These are phyloP conservation scores for Trimorus sp. DNA, from an alignment of 2,888 invertebrate species.

Conservation along the genomic window DNA sequence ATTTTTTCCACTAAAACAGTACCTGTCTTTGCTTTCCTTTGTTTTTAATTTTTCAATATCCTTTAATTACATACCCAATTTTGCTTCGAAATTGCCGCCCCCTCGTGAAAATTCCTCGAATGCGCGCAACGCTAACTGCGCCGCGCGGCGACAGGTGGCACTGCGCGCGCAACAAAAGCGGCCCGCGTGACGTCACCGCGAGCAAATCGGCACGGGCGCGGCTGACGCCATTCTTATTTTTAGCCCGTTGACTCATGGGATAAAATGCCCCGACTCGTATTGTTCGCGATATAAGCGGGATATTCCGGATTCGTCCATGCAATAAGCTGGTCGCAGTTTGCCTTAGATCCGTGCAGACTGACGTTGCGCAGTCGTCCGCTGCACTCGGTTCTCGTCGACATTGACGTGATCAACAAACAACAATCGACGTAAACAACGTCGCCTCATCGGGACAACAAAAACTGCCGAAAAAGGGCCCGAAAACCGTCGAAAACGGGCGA, in stretches of 20 bases:
- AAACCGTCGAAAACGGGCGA: too few species aligned
- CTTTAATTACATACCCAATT: too few species aligned
- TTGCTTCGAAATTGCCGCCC: too few species aligned
- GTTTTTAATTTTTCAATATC: too few species aligned
- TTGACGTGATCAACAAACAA: neutral
- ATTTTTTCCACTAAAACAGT: too few species aligned
- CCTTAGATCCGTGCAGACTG: constrained; percentile 26
- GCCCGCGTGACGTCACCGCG: constrained; percentile 20
- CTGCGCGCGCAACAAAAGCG: neutral
- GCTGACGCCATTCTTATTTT: constrained; percentile 43
- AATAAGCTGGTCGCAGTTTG: constrained; percentile 29
- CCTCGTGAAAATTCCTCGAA: too few species aligned
- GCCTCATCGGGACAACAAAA: neutral
- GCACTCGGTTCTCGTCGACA: constrained; percentile 19
- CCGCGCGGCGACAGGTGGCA: neutral
- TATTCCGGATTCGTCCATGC: constrained; percentile 34
- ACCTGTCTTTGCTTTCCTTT: too few species aligned
- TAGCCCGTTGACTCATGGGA: constrained; percentile 43
- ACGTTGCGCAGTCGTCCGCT: too few species aligned
- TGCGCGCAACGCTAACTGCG: neutral
- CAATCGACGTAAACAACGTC: neutral
- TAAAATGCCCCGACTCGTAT: constrained; percentile 32
- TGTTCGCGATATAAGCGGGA: constrained; percentile 40
- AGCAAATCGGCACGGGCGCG: constrained; percentile 14
- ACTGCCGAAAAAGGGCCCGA: too few species aligned